These are phyloP conservation scores for Sorex maritimensis DNA, from an alignment of 2,797 vertebrate species.

Conservation along the genomic window DNA sequence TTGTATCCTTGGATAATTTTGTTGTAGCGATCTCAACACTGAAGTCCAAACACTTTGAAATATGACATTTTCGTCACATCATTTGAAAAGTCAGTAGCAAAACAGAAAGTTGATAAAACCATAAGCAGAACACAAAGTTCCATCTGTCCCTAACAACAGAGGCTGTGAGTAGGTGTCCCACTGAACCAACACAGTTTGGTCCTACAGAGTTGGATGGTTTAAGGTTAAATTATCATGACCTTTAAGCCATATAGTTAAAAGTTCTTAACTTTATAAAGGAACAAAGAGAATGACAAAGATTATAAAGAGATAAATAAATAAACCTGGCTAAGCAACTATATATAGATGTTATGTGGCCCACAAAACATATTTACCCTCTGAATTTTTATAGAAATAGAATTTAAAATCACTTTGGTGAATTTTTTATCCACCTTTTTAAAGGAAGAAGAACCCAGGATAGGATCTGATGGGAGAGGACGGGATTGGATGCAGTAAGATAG, in stretches of 20 bases:
- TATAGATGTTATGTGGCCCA: background rate
- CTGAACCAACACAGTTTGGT: background rate
- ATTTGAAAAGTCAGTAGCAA: background rate
- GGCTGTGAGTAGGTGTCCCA: background rate
- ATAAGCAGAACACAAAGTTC: background rate
- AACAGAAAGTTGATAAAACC: background rate
- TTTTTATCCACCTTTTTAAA: background rate
- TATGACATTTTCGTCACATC: background rate
- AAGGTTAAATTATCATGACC: background rate
- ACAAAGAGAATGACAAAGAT: background rate
- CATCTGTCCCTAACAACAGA: background rate
- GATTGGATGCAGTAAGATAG: background rate
- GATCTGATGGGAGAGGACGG: too few species aligned
- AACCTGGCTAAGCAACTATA: background rate
- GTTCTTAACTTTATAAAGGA: background rate
- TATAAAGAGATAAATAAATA: background rate
- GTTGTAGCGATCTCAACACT: background rate
- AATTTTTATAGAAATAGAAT: background rate
- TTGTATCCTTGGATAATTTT: background rate
- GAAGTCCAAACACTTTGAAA: background rate
- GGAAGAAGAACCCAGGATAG: background rate
- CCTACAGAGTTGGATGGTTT: background rate
- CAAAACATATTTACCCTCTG: background rate
- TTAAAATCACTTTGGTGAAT: background rate
- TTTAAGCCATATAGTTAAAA: background rate